Evolutionary conservation across 2,797 vertebrate genomes (phyloP), one percentile per base, ranked within the genome.

Genomic region (Danio albolineatus): DNA sequence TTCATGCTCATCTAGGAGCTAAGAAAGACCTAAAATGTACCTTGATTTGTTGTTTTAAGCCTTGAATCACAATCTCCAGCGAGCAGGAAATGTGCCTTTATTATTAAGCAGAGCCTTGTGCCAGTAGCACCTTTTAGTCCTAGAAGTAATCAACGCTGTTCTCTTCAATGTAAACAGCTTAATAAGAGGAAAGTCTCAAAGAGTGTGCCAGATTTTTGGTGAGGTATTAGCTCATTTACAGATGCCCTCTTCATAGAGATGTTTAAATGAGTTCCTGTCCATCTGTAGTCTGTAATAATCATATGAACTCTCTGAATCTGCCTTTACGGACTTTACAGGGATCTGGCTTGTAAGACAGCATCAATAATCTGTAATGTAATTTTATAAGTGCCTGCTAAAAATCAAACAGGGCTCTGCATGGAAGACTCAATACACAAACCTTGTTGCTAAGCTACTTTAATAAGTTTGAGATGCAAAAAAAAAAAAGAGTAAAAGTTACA

Each of bases 81-180:
- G 84, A 87, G 62, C 78, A 79, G 86, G 78, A 89, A 87, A 79
- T 44, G 10, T 38, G 6, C 75, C 79, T 91, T 85, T 84, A 89
- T 90, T 89, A 91, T 92, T 92, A 88, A 92, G 85, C 62, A 83
- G 76, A 21, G 88, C 71, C 64, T 81, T 70, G 39, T 62, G 88
- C 79, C 46, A 64, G 39, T 12, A 69, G 60, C 46, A 67, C 84
- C 83, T 82, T 10, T 78, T 79, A 74, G 85, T 54, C 79, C 89
- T 89, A 87, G 82, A 38, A 60, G 87, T 92, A 92, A 93, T 93
- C 90, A 92, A 88, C 83, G 81, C 87, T 87, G 84, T 83, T 87
- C 87, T 85, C 84, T 88, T 79, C 78, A 86, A 86, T 82, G 86
- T 85, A 87, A 89, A 89, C 85, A 86, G 73, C 86, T 89, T 86